phyloP scores from a whole-genome alignment of 2,888 invertebrate genomes.

The Chrysopilus asiliformis region DNA sequence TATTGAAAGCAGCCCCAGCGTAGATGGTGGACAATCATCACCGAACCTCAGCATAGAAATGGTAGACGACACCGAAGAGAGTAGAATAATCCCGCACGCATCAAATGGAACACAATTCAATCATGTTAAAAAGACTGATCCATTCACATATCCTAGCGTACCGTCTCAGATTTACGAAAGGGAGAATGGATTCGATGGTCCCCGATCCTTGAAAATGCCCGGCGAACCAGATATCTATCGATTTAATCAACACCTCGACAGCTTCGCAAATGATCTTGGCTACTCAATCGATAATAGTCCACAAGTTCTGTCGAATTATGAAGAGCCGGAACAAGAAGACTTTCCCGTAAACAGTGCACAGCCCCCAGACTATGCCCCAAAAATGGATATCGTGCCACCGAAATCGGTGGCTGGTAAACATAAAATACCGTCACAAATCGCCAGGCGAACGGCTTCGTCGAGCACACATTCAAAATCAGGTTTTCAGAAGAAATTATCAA shows the following conservation, averaged over 20 bases:
- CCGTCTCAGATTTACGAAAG: slow-evolving; percentile 1
- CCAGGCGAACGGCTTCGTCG: slow-evolving; percentile 4
- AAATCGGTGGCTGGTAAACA: slow-evolving; percentile 5
- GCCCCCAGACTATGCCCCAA: slow-evolving; percentile 23
- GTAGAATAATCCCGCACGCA: no score
- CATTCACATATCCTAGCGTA: slow-evolving; percentile 4
- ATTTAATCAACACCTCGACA: slow-evolving; percentile 19
- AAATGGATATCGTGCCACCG: slow-evolving; percentile 20
- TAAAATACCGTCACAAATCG: slow-evolving; percentile 8
- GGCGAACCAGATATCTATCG: slow-evolving; percentile 28
- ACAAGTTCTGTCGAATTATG: slow-evolving; percentile 30
- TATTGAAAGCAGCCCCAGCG: slow-evolving; percentile 25
- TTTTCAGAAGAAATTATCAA: slow-evolving; percentile 25
- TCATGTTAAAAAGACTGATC: no score
- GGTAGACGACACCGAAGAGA: slow-evolving; percentile 28
- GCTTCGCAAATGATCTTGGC: slow-evolving; percentile 21
- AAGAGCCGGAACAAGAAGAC: slow-evolving; percentile 33
- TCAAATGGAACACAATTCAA: no score
- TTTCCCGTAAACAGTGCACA: slow-evolving; percentile 32
- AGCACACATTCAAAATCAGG: slow-evolving; percentile 3
- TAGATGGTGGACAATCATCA: slow-evolving; percentile 28
- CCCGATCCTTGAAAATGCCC: slow-evolving; percentile 29
- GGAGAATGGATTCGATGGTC: slow-evolving; percentile 15
- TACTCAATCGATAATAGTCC: slow-evolving; percentile 29
- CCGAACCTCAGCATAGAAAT: slow-evolving; percentile 33